A percentile compares a stretch with the other conserved stretches of the same genome.
Conservation (phyloP, 2,113 vertebrate genomes). For the Phycodurus eques region DNA sequence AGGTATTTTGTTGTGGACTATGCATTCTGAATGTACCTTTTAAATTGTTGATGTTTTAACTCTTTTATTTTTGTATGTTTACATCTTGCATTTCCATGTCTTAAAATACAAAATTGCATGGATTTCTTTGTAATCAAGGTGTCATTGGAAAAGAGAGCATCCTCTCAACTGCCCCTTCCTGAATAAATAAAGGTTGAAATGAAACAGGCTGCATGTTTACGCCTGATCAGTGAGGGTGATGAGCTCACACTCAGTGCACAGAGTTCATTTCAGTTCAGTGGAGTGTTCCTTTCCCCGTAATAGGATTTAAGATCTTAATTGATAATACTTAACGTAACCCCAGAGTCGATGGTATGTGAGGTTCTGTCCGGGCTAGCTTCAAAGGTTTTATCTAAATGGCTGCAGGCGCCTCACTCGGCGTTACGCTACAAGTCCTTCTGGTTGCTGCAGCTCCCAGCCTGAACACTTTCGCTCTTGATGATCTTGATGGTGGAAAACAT, state of each 20-base stretch:
- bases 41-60: no score
- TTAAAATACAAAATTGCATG: no score
- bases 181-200: neutral
- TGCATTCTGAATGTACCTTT: no score
- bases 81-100: neutral
- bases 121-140: neutral
- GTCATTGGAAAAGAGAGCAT: neutral
- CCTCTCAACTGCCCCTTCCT: neutral
- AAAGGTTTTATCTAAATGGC: constrained; percentile 7
- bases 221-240: constrained; percentile 21
- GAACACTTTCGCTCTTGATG: neutral
- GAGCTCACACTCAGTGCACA: constrained; percentile 15
- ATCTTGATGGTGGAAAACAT: constrained; percentile 16
- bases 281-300: constrained; percentile 33
- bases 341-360: constrained; percentile 13
- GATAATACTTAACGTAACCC: constrained; percentile 28
- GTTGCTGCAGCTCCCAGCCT: constrained; percentile 5
- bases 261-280: constrained; percentile 37
- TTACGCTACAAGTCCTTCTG: constrained; percentile 19
- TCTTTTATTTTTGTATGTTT: no score
- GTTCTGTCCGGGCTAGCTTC: constrained; percentile 20
- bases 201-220: neutral
- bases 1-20: no score
- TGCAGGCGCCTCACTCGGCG: constrained; percentile 14
- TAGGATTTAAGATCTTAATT: constrained; percentile 58